Conservation (phyloP, 2,113 vertebrate species). For the Onychostoma macrolepis region DNA sequence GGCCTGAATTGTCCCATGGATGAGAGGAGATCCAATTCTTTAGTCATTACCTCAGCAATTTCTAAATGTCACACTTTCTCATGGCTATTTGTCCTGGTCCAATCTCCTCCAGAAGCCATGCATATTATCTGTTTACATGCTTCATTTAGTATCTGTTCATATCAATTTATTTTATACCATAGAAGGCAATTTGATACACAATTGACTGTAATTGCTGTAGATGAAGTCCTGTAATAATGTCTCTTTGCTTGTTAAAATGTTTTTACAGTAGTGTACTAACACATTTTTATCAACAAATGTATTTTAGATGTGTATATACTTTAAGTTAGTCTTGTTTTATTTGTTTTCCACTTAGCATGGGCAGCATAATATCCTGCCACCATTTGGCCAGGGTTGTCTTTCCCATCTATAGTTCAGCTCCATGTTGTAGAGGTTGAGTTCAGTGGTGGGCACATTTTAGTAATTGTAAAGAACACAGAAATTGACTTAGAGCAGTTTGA, state of each 20-base stretch:
- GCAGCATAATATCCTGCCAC: constrained; percentile 45
- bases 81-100: neutral
- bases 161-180: constrained; percentile 25
- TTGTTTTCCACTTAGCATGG: constrained; percentile 46
- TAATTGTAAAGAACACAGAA: constrained; percentile 58
- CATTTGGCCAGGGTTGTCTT: constrained; percentile 35
- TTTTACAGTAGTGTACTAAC: constrained; percentile 51
- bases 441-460: constrained; percentile 50
- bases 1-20: neutral
- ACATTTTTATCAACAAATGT: constrained; percentile 51
- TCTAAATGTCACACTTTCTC: neutral
- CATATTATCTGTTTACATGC: constrained; percentile 30
- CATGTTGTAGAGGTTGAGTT: constrained; percentile 43
- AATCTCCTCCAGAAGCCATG: constrained; percentile 13
- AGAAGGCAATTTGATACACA: constrained; percentile 34
- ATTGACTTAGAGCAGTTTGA: constrained; percentile 61
- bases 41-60: neutral
- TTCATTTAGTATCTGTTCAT: constrained; percentile 17
- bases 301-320: constrained; percentile 51
- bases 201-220: constrained; percentile 36
- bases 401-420: constrained; percentile 36
- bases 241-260: constrained; percentile 47
- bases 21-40: constrained; percentile 8
- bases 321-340: constrained; percentile 24
- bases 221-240: constrained; percentile 33